Evolutionary conservation across 2,797 vertebrate species (phyloP).

Genomic region (Platyrinchus mystaceus): DNA sequence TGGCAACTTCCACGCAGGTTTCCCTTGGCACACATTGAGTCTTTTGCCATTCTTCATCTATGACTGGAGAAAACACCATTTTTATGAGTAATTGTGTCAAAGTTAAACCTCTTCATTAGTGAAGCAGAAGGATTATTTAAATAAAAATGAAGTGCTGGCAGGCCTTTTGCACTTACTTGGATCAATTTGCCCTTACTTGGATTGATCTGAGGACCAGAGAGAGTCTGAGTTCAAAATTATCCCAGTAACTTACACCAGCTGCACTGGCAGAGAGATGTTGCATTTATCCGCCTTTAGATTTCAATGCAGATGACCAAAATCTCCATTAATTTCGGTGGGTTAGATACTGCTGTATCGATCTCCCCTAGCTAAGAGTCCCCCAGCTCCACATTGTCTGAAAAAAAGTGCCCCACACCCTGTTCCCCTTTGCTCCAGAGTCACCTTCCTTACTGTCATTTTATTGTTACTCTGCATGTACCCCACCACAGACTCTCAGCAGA

Average conservation of each 20-base stretch:
- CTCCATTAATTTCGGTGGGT: background rate
- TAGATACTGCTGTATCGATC: background rate
- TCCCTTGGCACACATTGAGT: constrained; percentile 95
- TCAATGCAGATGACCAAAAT: background rate
- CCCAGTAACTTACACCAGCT: constrained; percentile 19
- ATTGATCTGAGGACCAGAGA: background rate
- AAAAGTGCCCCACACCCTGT: background rate
- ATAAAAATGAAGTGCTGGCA: constrained; percentile 3
- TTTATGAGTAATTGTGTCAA: background rate
- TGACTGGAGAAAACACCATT: constrained; percentile 75
- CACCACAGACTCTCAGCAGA: fast-evolving
- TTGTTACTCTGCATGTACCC: background rate
- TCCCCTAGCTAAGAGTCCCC: background rate
- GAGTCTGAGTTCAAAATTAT: constrained; percentile 2
- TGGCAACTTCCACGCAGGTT: constrained; percentile 91
- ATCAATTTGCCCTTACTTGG: background rate
- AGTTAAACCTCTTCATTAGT: background rate
- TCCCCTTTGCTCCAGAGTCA: background rate
- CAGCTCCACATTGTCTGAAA: background rate
- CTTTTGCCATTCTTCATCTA: constrained; percentile 96
- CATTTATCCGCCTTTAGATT: background rate
- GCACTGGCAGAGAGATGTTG: background rate
- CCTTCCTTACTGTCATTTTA: background rate
- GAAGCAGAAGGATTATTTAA: constrained; percentile 6
- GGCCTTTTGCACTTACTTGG: constrained; percentile 6